These are phyloP conservation scores for Amazona guildingii DNA, from an alignment of 2,113 vertebrate genomes.

Conservation along the genomic window DNA sequence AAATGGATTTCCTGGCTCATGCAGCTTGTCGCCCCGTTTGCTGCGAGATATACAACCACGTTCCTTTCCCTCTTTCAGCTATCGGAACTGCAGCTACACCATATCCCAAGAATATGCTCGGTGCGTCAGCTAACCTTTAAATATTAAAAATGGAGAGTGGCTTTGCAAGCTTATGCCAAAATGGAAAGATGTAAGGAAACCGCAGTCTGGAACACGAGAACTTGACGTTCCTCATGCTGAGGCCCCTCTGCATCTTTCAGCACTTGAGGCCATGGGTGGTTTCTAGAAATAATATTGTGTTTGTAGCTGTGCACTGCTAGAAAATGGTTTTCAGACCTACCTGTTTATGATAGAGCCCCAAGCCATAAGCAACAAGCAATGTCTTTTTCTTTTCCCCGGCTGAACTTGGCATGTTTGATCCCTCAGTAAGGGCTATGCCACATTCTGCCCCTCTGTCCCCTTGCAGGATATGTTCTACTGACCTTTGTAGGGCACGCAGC, in stretches of 20 bases:
- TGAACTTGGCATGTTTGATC: neutral
- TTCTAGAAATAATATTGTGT: conserved; percentile 69
- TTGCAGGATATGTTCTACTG: neutral
- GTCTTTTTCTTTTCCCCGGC: neutral
- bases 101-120: conserved; percentile 22
- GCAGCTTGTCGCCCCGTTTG: conserved; percentile 1
- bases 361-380: neutral
- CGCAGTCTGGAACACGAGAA: conserved; percentile 47
- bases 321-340: conserved; percentile 28
- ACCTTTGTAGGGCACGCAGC: neutral
- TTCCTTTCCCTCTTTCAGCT: neutral
- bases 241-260: conserved; percentile 51
- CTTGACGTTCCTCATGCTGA: conserved; percentile 30
- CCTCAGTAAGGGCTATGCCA: neutral
- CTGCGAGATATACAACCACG: neutral
- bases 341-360: conserved; percentile 33
- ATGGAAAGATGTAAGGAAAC: conserved; percentile 66
- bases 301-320: conserved; percentile 12
- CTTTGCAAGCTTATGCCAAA: conserved; percentile 48
- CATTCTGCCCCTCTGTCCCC: neutral
- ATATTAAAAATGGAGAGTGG: conserved; percentile 62
- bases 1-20: conserved; percentile 40
- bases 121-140: conserved; percentile 56
- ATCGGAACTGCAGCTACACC: neutral
- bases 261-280: conserved; percentile 55